These are phyloP conservation scores for Zapus hudsonius DNA, from an alignment of 2,113 vertebrate genomes.

Conservation along the genomic window DNA sequence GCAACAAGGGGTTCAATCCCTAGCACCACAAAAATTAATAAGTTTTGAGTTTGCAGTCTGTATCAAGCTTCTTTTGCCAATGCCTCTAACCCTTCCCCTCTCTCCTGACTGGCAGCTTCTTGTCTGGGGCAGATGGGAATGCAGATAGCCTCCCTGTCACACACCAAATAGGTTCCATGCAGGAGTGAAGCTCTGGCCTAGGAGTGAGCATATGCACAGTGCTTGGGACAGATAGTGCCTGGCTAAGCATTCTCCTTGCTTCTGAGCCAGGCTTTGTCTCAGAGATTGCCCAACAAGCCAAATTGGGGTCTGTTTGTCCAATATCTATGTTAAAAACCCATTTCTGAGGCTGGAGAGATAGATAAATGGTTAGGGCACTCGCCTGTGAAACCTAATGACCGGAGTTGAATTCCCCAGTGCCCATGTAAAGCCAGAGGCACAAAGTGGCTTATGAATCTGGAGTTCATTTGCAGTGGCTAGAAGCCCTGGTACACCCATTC, in stretches of 20 bases:
- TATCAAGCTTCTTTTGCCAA: background rate
- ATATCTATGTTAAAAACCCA: background rate
- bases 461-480: no score
- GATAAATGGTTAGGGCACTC: no score
- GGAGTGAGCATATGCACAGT: background rate
- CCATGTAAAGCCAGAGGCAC: no score
- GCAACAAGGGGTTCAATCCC: background rate
- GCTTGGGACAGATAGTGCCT: background rate
- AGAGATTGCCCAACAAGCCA: background rate
- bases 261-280: constrained; percentile 2
- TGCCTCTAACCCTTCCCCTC: background rate
- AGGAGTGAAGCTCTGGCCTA: background rate
- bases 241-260: background rate
- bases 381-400: no score
- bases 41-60: background rate
- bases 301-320: background rate
- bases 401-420: no score
- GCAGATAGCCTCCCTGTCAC: background rate
- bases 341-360: no score
- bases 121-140: background rate
- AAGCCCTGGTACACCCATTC: no score
- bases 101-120: constrained; percentile 22
- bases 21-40: no score
- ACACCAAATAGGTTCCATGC: background rate
- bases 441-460: no score